A percentile compares a stretch with the other conserved stretches of the same genome.
Evolutionary conservation across 2,113 vertebrate species (phyloP).

Genomic region (Carollia perspicillata): DNA sequence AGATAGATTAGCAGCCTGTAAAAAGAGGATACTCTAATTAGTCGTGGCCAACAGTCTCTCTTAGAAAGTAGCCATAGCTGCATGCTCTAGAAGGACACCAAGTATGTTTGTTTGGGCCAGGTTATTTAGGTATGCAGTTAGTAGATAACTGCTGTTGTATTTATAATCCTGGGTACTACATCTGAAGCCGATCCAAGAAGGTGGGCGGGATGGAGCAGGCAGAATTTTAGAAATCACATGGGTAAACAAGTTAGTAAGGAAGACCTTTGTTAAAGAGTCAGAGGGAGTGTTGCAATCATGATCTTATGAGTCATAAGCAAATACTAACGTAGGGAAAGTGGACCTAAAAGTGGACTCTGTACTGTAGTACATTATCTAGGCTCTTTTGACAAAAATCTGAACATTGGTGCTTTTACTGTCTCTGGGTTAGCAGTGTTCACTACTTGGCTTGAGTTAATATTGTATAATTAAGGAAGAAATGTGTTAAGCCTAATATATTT

Average conservation of each 20-base stretch:
- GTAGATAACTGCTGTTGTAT: background rate
- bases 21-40: background rate
- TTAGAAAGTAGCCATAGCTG: background rate
- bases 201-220: accelerated
- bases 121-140: background rate
- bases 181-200: background rate
- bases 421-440: background rate
- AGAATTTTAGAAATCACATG: background rate
- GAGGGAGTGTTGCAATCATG: background rate
- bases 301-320: background rate
- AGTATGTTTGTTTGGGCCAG: background rate
- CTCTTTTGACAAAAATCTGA: background rate
- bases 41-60: background rate
- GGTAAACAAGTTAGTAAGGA: background rate
- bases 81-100: background rate
- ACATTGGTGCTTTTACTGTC: background rate
- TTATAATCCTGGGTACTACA: background rate
- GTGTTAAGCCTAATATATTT: background rate
- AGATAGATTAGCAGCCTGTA: background rate
- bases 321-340: background rate
- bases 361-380: background rate
- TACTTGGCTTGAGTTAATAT: background rate
- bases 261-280: background rate
- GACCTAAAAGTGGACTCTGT: background rate
- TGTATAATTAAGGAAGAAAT: background rate